phyloP scores from a whole-genome alignment of 2,888 invertebrate species.

The Zelleria hepariella region DNA sequence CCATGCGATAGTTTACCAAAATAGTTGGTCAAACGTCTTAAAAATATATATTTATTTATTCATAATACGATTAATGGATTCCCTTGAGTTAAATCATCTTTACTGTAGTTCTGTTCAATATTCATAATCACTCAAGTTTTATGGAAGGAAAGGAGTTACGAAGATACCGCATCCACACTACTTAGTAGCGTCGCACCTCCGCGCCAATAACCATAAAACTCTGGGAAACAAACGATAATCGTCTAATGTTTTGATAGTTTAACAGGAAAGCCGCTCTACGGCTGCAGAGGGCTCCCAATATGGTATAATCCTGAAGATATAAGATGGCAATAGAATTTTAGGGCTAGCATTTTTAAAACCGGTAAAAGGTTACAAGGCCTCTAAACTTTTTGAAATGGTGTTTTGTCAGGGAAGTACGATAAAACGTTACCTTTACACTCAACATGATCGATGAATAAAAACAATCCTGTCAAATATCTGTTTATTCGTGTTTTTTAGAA shows the following conservation, averaged over 20 bases:
- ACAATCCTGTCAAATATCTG: too few relatives aligned
- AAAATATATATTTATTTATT: neutral
- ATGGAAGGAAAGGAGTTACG: too few relatives aligned
- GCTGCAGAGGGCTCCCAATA: neutral
- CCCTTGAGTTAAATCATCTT: neutral
- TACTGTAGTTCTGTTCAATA: too few relatives aligned
- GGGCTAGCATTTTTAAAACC: neutral
- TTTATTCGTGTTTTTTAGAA: too few relatives aligned
- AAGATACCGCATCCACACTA: neutral
- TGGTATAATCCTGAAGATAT: neutral
- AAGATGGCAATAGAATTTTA: neutral
- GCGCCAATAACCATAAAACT: neutral
- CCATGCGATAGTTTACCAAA: neutral
- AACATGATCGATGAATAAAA: too few relatives aligned
- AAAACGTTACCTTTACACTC: too few relatives aligned
- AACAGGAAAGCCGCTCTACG: neutral
- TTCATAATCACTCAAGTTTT: neutral
- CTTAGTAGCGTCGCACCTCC: neutral
- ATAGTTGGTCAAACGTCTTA: neutral
- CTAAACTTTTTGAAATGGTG: neutral
- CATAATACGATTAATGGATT: neutral
- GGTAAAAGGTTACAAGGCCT: neutral
- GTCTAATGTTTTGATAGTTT: conserved; percentile 7
- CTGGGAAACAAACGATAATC: conserved; percentile 3
- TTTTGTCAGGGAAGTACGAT: too few relatives aligned